Evolutionary conservation across 2,888 invertebrate species (phyloP), one percentile per base, ranked within the genome.

Genomic region (Augiades crinisus): DNA sequence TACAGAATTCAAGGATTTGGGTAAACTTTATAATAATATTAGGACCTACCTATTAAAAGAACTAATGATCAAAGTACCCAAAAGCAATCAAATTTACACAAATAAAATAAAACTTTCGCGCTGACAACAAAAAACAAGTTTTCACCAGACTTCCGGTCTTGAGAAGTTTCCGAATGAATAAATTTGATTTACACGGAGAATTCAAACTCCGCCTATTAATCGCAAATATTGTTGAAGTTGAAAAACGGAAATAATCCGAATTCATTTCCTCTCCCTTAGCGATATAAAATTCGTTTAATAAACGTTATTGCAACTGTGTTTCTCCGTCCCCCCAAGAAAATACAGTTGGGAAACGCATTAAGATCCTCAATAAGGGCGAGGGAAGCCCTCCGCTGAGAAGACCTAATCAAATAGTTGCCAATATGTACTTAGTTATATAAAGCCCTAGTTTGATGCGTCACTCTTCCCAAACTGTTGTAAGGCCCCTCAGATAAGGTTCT

Each of bases 331-430:
- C 68, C 64, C n/a, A n/a, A 60, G 70, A 69, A 73, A 76, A 81
- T 76, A 64, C 70, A 75, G 81, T 83, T 75, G 65, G 64, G 58
- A 76, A 82, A 78, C 76, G 75, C 81, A 80, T 78, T 77, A 73
- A 67, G 68, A 67, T 57, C 61, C 62, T 61, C 63, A 67, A 69
- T 73, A 70, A 68, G 68, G 70, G 76, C 47, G 46, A 40, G 47
- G 36, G 17, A 19, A 44, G 10, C 8, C 55, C 60, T 57, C 64
- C 68, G 63, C 64, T 66, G 60, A 60, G 66, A 63, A 67, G 68
- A 67, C 70, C 75, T 86, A 83, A 88, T 87, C 85, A 86, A 87
- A 87, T 83, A 86, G 83, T 80, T 74, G 72, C 77, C 71, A 79
- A 76, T 75, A 76, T 73, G 68, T 66, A 67, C 60, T 75, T 80